Evolutionary conservation across 2,797 vertebrate genomes (phyloP), one percentile per base, ranked within the genome.

Genomic region (Capromys pilorides): DNA sequence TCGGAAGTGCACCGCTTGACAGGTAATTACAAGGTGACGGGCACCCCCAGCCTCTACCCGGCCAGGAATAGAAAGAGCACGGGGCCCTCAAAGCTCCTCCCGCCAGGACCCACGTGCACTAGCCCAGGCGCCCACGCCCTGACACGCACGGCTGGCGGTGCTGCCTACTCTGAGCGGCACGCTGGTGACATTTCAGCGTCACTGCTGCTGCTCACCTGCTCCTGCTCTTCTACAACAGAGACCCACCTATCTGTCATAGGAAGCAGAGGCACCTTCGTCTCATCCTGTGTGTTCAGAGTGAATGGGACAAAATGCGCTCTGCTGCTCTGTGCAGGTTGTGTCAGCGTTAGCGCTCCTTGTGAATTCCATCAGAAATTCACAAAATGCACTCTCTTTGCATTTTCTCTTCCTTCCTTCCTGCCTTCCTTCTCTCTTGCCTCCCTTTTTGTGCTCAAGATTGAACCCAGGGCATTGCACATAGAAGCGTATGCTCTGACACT

Each of bases 161-260:
- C 12, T 8, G 22, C 49, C 81, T 22, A 7, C 41, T 51, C 22
- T 18, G 57, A 79, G 19, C 4, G 5, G 12, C 24, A 6, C 10
- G 0, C 3, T n/a, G 45, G 5, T n/a, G 16, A 5, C 49, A 19
- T 1, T 6, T 13, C 0, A 0, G n/a, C 10, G 21, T 13, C 2
- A 6, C 6, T 6, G 9, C 73, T 31, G 9, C 12, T 16, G 26
- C 71, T 10, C 3, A 13, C 2, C 8, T 39, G 28, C 8, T 71
- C 16, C 71, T 61, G 1, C 2, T 12, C 22, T 19, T 33, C 49
- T 18, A 4, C 18, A n/a, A 9, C 18, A 2, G 77, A 62, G 57
- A 33, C 3, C 18, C 28, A 3, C 21, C 71, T 4, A 1, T 13
- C 1, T 26, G 41, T 2, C 0, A 3, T 41, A 7, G 13, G 19